phyloP scores from a whole-genome alignment of 2,797 vertebrate species.

The Melanotaenia parkinsoni region DNA sequence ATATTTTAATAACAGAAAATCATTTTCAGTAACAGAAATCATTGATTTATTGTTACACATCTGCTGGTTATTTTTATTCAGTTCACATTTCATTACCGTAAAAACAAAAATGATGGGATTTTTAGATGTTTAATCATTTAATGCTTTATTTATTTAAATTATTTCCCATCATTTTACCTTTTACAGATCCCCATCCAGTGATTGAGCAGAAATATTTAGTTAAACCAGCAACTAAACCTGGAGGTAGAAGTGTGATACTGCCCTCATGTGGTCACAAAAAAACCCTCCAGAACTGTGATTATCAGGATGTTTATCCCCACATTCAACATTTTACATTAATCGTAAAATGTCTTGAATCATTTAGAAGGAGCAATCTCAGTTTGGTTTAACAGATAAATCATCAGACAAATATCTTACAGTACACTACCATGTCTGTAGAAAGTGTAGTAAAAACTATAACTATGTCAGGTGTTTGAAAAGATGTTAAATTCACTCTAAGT shows the following conservation, averaged over 20 bases:
- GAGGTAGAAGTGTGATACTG: not conserved
- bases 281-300: not conserved
- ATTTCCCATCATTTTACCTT: not conserved
- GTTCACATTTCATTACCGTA: too few species aligned
- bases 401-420: too few species aligned
- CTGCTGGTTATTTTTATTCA: not conserved
- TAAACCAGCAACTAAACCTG: not conserved
- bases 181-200: not conserved
- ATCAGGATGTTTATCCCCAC: not conserved
- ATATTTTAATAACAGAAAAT: too few species aligned
- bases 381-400: too few species aligned
- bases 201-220: not conserved
- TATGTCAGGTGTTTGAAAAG: too few species aligned
- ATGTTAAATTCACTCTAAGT: too few species aligned
- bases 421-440: too few species aligned
- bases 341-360: too few species aligned
- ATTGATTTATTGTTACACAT: too few species aligned
- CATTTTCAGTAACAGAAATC: too few species aligned
- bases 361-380: too few species aligned
- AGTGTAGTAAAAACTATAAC: too few species aligned
- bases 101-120: not conserved
- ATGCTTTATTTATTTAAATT: not conserved
- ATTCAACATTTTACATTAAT: not conserved
- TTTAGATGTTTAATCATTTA: not conserved
- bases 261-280: slow-evolving; percentile 8